Percentiles rank a stretch among this genome's conserved stretches.
Evolutionary conservation across 1,140 invertebrate species (phyloP).

Genomic region (Tetramorium simillimum): DNA sequence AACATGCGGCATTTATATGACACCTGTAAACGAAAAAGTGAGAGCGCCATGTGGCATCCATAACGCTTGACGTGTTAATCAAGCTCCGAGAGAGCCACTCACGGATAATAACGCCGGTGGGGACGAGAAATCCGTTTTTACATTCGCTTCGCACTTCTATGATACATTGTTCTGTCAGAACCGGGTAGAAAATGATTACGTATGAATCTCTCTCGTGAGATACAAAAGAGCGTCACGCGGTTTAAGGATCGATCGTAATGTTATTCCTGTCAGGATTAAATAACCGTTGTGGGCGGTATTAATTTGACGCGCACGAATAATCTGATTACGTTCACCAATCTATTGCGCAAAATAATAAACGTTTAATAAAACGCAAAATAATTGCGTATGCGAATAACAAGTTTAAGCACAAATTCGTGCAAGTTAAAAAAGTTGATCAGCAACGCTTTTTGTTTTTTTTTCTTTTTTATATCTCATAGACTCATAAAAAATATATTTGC

Average conservation of each 20-base stretch:
- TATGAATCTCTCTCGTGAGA: slow-evolving; percentile 14
- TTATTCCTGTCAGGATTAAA: neutral
- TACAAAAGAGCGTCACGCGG: neutral
- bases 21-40: slow-evolving; percentile 50
- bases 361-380: neutral
- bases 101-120: slow-evolving; percentile 19
- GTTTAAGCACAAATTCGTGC: neutral
- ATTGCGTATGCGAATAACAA: neutral
- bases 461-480: neutral
- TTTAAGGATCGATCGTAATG: slow-evolving; percentile 19
- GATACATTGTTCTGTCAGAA: slow-evolving; percentile 34
- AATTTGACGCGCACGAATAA: neutral
- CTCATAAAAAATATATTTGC: neutral
- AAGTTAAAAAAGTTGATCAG: neutral
- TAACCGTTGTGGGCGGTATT: neutral
- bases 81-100: slow-evolving; percentile 36
- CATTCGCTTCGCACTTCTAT: slow-evolving; percentile 26
- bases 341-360: neutral
- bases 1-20: slow-evolving; percentile 52
- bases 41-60: slow-evolving; percentile 34
- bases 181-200: slow-evolving; percentile 12
- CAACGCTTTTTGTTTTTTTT: neutral
- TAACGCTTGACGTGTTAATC: slow-evolving; percentile 56
- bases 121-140: slow-evolving; percentile 36
- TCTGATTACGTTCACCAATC: neutral